These are phyloP conservation scores for Percopsis transmontana DNA, from an alignment of 2,113 vertebrate genomes.

Conservation along the genomic window DNA sequence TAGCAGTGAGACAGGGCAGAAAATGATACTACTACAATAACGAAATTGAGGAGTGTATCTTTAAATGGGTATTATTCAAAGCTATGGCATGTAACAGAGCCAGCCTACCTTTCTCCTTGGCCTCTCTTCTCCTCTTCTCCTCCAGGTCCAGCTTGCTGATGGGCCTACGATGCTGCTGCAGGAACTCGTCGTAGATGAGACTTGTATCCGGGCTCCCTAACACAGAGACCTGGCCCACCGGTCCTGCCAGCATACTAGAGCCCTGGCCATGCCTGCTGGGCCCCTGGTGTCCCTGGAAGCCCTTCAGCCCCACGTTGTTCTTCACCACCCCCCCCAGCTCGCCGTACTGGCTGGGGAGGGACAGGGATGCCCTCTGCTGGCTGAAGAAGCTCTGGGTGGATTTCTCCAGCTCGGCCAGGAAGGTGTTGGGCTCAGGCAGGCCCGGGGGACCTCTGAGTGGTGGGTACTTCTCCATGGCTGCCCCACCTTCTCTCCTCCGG, in stretches of 20 bases:
- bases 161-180: slow-evolving; percentile 90
- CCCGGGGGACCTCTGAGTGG: slow-evolving; percentile 74
- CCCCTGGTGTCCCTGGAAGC: slow-evolving; percentile 61
- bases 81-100: background rate
- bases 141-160: slow-evolving; percentile 97
- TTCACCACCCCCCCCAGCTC: slow-evolving; percentile 75
- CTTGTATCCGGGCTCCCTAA: slow-evolving; percentile 68
- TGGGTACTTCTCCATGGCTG: slow-evolving; percentile 84
- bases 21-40: no score
- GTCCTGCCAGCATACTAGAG: slow-evolving; percentile 31
- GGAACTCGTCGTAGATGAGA: slow-evolving; percentile 90
- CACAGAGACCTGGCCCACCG: slow-evolving; percentile 39
- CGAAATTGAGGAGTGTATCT: no score
- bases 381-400: slow-evolving; percentile 88
- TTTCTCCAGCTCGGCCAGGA: slow-evolving; percentile 91
- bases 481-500: slow-evolving; percentile 84
- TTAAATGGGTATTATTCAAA: background rate
- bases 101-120: slow-evolving; percentile 89
- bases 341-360: slow-evolving; percentile 77
- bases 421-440: slow-evolving; percentile 82
- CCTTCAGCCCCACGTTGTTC: slow-evolving; percentile 65
- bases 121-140: slow-evolving; percentile 89
- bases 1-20: no score
- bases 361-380: slow-evolving; percentile 85
- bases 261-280: slow-evolving; percentile 59